Conservation (phyloP, 2,113 vertebrate species). For the Lethenteron reissneri region DNA sequence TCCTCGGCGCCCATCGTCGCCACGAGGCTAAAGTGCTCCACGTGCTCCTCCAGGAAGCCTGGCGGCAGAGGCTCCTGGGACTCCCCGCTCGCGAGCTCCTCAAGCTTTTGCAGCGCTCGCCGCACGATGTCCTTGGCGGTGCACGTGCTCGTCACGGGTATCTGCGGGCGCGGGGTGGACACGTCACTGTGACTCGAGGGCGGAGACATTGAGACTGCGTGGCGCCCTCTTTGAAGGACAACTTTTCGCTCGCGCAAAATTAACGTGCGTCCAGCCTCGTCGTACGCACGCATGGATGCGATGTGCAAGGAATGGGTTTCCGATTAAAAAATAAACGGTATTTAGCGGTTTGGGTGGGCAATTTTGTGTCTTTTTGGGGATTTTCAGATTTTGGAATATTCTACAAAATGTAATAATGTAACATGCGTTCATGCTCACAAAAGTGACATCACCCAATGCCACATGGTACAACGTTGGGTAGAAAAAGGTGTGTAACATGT, state of each 20-base stretch:
- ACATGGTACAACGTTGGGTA: too few species aligned
- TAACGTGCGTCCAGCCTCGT: background rate
- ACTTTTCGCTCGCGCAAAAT: background rate
- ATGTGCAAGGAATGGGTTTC: too few species aligned
- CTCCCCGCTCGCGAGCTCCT: constrained; percentile 24
- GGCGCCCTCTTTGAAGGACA: constrained; percentile 4
- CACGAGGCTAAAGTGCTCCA: constrained; percentile 53
- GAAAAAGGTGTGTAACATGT: too few species aligned
- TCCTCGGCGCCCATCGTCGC: constrained; percentile 23
- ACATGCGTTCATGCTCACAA: too few species aligned
- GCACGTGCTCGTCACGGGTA: constrained; percentile 38
- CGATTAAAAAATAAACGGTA: background rate
- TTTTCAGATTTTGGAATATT: too few species aligned
- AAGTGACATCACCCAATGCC: too few species aligned
- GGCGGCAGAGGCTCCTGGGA: constrained; percentile 22
- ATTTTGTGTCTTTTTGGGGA: too few species aligned
- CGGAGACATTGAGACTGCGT: constrained; percentile 8
- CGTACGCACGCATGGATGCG: too few species aligned
- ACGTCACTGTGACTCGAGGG: constrained; percentile 6
- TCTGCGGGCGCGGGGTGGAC: constrained; percentile 18
- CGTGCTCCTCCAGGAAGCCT: constrained; percentile 26
- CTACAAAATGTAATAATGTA: too few species aligned
- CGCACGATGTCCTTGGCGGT: constrained; percentile 44
- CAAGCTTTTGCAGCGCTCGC: constrained; percentile 60
- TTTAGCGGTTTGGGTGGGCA: background rate